These are phyloP conservation scores for Sericinus montela DNA, from an alignment of 2,888 invertebrate genomes.

Conservation along the genomic window DNA sequence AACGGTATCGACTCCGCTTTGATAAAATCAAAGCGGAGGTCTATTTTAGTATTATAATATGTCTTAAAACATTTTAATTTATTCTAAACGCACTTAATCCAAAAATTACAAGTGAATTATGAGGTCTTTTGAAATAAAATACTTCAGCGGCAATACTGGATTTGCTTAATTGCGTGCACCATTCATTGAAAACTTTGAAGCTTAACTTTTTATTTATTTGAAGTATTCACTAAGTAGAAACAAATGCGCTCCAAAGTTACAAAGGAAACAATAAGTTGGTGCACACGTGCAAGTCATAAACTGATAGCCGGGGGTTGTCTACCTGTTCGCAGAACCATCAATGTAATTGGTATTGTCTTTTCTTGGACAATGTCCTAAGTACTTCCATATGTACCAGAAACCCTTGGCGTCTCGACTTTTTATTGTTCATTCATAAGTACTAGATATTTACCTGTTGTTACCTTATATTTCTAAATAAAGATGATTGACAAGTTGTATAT, in stretches of 20 bases:
- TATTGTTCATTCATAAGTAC: conserved; percentile 3
- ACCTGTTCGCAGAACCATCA: conserved; percentile 49
- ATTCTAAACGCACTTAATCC: too few relatives aligned
- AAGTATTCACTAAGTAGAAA: conserved; percentile 15
- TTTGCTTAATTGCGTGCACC: not conserved
- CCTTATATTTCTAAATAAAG: not conserved
- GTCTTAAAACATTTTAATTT: too few relatives aligned
- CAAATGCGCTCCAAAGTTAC: conserved; percentile 11
- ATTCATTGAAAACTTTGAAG: not conserved
- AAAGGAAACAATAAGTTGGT: conserved; percentile 35
- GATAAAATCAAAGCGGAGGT: too few relatives aligned
- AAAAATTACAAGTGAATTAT: too few relatives aligned
- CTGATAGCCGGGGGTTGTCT: conserved; percentile 38
- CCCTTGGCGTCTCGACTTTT: conserved; percentile 22
- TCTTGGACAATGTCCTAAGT: conserved; percentile 37
- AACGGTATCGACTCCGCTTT: too few relatives aligned
- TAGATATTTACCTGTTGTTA: not conserved
- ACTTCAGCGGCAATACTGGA: too few relatives aligned
- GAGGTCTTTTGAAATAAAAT: too few relatives aligned
- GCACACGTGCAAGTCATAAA: conserved; percentile 67
- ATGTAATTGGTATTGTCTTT: conserved; percentile 38
- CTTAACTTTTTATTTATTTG: not conserved
- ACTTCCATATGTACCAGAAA: conserved; percentile 55
- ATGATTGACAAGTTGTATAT: not conserved
- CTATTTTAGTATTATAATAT: too few relatives aligned